A percentile compares a stretch with the other conserved stretches of the same genome.
phyloP scores from a whole-genome alignment of 2,888 invertebrate species.

The Eristalis tenax region DNA sequence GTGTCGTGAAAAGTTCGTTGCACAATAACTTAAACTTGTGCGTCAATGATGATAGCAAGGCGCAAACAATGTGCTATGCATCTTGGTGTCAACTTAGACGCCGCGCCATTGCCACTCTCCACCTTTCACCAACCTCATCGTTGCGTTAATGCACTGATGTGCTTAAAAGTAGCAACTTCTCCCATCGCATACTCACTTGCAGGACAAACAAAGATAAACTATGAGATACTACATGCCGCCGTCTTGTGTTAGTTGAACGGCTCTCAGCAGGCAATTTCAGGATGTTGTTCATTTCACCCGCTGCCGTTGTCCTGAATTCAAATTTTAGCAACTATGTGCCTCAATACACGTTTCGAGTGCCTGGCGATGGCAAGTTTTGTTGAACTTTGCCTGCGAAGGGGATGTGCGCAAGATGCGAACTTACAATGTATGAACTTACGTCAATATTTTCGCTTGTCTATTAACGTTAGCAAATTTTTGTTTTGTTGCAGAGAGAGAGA shows the following conservation, averaged over 20 bases:
- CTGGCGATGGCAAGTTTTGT: neutral
- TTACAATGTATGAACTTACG: slow-evolving; percentile 15
- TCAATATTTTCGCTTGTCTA: slow-evolving; percentile 48
- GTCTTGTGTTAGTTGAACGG: neutral
- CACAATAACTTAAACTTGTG: slow-evolving; percentile 55
- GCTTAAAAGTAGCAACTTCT: slow-evolving; percentile 48
- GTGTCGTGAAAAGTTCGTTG: slow-evolving; percentile 44
- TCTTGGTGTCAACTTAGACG: slow-evolving; percentile 48
- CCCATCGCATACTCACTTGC: slow-evolving; percentile 1
- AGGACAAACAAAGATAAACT: neutral
- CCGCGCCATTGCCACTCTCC: neutral
- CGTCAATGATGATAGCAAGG: slow-evolving; percentile 40
- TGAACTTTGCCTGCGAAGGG: neutral
- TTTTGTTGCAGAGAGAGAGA: neutral
- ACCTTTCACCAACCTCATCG: neutral
- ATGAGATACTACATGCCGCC: neutral
- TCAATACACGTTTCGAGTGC: slow-evolving; percentile 30
- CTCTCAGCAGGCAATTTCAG: neutral
- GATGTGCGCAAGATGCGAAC: slow-evolving; percentile 19
- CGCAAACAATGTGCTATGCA: slow-evolving; percentile 38
- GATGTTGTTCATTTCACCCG: neutral
- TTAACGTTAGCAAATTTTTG: slow-evolving; percentile 18
- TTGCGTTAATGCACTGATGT: slow-evolving; percentile 40
- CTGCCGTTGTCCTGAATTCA: neutral
- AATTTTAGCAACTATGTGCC: slow-evolving; percentile 26